Conservation (phyloP, 2,113 vertebrate species). For the Meles meles region DNA sequence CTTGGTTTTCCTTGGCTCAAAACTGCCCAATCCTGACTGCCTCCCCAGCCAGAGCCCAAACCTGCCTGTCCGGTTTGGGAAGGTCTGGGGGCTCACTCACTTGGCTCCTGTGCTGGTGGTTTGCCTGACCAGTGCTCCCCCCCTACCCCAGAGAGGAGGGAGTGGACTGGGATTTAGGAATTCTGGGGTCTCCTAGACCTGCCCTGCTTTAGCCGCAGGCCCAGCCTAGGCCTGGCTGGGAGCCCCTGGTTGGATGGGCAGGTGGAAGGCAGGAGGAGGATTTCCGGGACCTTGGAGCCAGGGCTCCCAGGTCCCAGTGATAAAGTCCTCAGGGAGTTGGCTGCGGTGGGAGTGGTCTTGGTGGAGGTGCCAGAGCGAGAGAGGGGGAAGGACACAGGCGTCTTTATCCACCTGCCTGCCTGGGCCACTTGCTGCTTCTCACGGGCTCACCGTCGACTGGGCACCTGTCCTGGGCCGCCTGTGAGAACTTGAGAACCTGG, state of each 20-base stretch:
- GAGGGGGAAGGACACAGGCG: neutral
- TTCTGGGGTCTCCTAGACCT: neutral
- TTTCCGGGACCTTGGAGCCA: neutral
- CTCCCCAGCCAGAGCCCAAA: slow-evolving; percentile 40
- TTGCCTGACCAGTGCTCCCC: slow-evolving; percentile 30
- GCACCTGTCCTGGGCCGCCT: neutral
- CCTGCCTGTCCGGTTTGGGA: slow-evolving; percentile 53
- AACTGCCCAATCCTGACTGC: neutral
- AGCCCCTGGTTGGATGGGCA: neutral
- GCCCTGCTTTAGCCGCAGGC: neutral
- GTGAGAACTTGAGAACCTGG: accelerated
- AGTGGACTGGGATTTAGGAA: neutral
- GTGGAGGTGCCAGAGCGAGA: neutral
- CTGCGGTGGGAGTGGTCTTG: neutral
- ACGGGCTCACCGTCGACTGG: neutral
- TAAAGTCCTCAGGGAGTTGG: neutral
- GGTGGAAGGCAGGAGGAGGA: neutral
- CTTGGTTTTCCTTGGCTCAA: neutral
- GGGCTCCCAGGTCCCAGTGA: neutral
- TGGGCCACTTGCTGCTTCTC: neutral
- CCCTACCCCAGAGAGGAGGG: neutral
- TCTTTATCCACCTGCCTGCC: neutral
- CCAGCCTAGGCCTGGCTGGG: neutral
- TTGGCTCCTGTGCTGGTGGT: neutral
- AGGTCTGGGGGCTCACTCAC: slow-evolving; percentile 24